A percentile compares a stretch with the other conserved stretches of the same genome.
Conservation (phyloP, 2,113 vertebrate species). For the Lepisosteus osseus region DNA sequence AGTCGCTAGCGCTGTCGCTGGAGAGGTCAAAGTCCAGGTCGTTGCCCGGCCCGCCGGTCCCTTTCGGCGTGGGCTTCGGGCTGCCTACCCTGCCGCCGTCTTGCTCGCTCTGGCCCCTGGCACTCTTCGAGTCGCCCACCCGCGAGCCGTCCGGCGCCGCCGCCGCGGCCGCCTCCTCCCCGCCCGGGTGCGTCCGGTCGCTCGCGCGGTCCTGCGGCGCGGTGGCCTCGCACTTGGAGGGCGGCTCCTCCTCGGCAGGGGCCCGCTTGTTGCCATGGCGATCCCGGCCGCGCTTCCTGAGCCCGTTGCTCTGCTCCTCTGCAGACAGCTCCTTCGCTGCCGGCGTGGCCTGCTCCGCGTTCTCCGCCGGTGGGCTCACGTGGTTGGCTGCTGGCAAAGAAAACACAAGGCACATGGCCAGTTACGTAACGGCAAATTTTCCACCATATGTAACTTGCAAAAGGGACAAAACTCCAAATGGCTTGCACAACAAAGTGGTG, state of each 20-base stretch:
- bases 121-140: conserved; percentile 30
- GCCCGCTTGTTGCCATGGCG: conserved; percentile 47
- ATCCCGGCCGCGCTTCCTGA: conserved; percentile 65
- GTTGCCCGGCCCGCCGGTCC: conserved; percentile 33
- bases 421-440: too few species aligned
- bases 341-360: conserved; percentile 46
- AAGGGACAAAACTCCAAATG: too few species aligned
- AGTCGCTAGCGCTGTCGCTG: conserved; percentile 83
- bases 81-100: conserved; percentile 17
- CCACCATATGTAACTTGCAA: too few species aligned
- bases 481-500: too few species aligned
- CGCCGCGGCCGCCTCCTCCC: conserved; percentile 20
- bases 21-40: conserved; percentile 88
- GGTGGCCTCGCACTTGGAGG: conserved; percentile 28
- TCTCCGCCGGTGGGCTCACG: conserved; percentile 52
- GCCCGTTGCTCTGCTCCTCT: conserved; percentile 81
- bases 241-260: conserved; percentile 31
- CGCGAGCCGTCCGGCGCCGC: conserved; percentile 33
- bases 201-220: conserved; percentile 46
- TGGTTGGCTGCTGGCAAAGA: conserved; percentile 55
- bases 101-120: conserved; percentile 42
- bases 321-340: conserved; percentile 32
- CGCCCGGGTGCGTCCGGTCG: conserved; percentile 46
- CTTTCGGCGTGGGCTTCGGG: conserved; percentile 30
- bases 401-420: conserved; percentile 11